Percentiles rank a stretch among this genome's conserved stretches.
Evolutionary conservation across 2,888 invertebrate genomes (phyloP).

Genomic region (Apamea sordens): DNA sequence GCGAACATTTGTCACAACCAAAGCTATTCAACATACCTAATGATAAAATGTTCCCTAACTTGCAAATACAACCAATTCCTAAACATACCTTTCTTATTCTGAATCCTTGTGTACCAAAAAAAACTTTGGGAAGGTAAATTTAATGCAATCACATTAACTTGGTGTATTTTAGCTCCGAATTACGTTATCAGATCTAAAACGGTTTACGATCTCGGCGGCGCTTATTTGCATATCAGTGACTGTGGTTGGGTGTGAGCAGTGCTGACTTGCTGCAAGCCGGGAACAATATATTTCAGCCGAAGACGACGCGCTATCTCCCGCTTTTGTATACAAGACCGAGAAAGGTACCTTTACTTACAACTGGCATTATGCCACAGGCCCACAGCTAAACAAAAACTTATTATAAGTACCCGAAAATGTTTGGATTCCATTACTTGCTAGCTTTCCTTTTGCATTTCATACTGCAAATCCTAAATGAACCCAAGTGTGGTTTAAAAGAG

Average conservation of each 20-base stretch:
- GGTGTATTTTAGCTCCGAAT: slow-evolving; percentile 81
- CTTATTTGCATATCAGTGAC: slow-evolving; percentile 87
- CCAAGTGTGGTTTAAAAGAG: slow-evolving; percentile 14
- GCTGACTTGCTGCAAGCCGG: slow-evolving; percentile 76
- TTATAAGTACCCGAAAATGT: not conserved
- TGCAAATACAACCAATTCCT: slow-evolving; percentile 59
- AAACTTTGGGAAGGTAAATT: slow-evolving; percentile 63
- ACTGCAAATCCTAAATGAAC: not conserved
- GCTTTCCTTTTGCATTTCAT: not conserved
- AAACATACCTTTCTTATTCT: slow-evolving; percentile 48
- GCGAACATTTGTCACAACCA: slow-evolving; percentile 76
- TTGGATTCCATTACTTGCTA: not conserved
- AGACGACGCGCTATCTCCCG: slow-evolving; percentile 84
- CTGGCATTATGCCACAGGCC: slow-evolving; percentile 76
- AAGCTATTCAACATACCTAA: slow-evolving; percentile 72
- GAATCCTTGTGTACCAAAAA: slow-evolving; percentile 42
- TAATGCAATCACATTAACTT: slow-evolving; percentile 67
- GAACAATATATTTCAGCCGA: slow-evolving; percentile 85
- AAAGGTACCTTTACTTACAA: slow-evolving; percentile 73
- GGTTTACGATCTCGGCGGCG: slow-evolving; percentile 86
- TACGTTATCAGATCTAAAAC: slow-evolving; percentile 86
- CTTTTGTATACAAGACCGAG: slow-evolving; percentile 80
- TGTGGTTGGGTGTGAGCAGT: slow-evolving; percentile 76
- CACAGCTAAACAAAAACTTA: slow-evolving; percentile 38
- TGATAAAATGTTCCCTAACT: slow-evolving; percentile 72